Base-by-base conservation (phyloP, 2,888 invertebrate genomes). In the Cheilosia impressa region DNA sequence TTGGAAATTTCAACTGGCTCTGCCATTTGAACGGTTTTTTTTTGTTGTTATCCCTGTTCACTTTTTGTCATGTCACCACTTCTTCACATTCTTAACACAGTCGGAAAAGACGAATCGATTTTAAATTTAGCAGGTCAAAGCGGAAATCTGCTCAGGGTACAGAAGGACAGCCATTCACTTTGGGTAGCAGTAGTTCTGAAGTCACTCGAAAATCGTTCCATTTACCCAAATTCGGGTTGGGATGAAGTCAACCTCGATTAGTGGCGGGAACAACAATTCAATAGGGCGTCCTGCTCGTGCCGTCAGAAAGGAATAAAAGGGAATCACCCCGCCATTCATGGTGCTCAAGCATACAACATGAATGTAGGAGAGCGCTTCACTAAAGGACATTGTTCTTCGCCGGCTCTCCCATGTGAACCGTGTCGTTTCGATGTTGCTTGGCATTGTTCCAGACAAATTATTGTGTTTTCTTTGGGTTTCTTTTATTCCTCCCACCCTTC, bases 371-470 rank as follows among this genome's bases (percentile, higher is more conserved):
- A 53, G 65, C 13, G 52, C 62, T 22, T 43, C 65, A 73, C 85
- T 66, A 81, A 85, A 85, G 85, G 76, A 85, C 85, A 81, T 81
- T 81, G 85, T 85, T 77, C 76, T 47, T 63, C 15, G 55, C 27
- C 52, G 71, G 53, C 50, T 63, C 76, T 72, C 81, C 60, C 81
- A 71, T 84, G 80, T 80, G 84, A 80, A 71, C 58, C 60, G 81
- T 68, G 76, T 63, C 76, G 62, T 75, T 69, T 38, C 52, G 47
- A 76, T 65, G 66, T 77, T 81, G 84, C 60, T 85, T 85, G 85
- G 85, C 85, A 85, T 81, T 85, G 85, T 85, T 85, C 85, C 81
- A 85, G 72, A 58, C 76, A 57, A 81, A 76, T 85, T 85, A 85
- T 85, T 81, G 65, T 81, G 76, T 85, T 85, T 85, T 81, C 85